phyloP scores from a whole-genome alignment of 1,140 invertebrate genomes.

The Odontomachus brunneus region DNA sequence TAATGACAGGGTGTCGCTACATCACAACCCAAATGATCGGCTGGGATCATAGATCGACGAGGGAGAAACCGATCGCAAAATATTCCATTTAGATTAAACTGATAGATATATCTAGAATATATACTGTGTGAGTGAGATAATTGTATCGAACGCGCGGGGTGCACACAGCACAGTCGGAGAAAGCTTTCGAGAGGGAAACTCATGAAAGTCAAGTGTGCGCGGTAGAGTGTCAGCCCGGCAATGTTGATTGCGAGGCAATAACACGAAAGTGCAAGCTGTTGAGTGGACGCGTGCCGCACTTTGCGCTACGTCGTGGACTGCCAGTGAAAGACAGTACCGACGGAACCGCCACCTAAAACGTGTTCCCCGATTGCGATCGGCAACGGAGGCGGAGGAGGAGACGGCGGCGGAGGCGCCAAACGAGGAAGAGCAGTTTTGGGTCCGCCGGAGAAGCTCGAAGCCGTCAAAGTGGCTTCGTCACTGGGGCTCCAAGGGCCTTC shows the following conservation, averaged over 20 bases:
- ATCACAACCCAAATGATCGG: neutral
- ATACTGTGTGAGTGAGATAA: conserved; percentile 7
- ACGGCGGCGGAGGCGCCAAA: conserved; percentile 64
- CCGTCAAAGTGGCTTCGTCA: conserved; percentile 86
- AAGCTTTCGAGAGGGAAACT: conserved; percentile 19
- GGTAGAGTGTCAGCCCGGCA: conserved; percentile 35
- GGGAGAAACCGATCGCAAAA: neutral
- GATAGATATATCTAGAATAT: conserved; percentile 24
- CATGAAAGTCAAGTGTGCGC: conserved; percentile 60
- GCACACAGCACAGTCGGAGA: neutral
- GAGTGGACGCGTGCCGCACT: conserved; percentile 48
- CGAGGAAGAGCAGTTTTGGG: conserved; percentile 79
- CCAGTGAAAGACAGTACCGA: conserved; percentile 68
- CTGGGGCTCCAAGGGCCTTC: conserved; percentile 85
- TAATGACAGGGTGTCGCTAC: neutral
- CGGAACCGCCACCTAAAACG: conserved; percentile 69
- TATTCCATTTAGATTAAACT: conserved; percentile 10
- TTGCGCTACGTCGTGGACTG: conserved; percentile 31
- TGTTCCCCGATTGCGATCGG: conserved; percentile 54
- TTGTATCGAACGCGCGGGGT: neutral
- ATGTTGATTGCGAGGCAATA: conserved; percentile 41
- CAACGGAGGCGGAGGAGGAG: conserved; percentile 37
- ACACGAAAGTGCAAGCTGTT: conserved; percentile 51
- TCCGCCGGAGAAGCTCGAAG: conserved; percentile 82
- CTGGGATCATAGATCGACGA: neutral